phyloP scores from a whole-genome alignment of 2,113 vertebrate species.

The Marmota flaviventris region DNA sequence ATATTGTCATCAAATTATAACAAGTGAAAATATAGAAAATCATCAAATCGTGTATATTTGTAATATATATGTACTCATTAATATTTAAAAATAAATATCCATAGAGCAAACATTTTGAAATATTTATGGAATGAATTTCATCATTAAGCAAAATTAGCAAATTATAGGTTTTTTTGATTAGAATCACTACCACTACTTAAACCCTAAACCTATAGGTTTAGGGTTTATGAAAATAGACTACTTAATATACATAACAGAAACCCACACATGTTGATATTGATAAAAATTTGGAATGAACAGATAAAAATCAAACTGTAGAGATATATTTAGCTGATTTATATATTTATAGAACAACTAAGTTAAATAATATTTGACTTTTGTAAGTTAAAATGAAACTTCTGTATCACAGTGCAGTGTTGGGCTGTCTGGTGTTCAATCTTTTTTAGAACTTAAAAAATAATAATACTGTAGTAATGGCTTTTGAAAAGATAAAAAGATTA shows the following conservation, averaged over 20 bases:
- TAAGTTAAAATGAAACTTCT: neutral
- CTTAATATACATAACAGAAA: neutral
- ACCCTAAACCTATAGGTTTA: neutral
- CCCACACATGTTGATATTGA: neutral
- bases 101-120: conserved; percentile 26
- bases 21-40: neutral
- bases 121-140: neutral
- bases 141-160: neutral
- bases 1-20: neutral
- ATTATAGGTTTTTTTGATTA: neutral
- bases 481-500: neutral
- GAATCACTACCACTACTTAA: neutral
- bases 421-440: neutral
- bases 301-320: neutral
- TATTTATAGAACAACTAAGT: neutral
- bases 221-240: neutral
- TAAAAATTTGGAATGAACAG: neutral
- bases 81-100: conserved; percentile 42
- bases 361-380: neutral
- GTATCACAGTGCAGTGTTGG: neutral
- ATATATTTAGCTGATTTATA: neutral
- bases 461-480: neutral
- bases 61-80: neutral
- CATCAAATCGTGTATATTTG: neutral
- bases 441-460: neutral